Evolutionary conservation across 2,113 vertebrate species (phyloP), one percentile per base, ranked within the genome.

Genomic region (Rhabdomys dilectus): DNA sequence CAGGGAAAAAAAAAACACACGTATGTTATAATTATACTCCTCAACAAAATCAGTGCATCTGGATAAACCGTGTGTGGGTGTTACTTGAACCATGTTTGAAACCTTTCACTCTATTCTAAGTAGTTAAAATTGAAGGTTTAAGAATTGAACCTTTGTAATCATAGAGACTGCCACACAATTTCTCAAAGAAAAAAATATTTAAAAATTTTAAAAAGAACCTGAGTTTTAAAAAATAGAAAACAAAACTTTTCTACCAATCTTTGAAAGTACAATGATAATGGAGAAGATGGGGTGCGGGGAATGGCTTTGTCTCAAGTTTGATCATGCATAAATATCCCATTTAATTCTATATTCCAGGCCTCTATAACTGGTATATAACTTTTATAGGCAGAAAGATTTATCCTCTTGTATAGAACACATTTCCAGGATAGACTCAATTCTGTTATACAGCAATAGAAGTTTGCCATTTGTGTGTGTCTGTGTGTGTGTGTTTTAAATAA

Each of bases 371-470:
- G 70, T 87, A 15, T 78, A 16, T n/a, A 66, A 76, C 51, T 64
- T 80, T 76, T 88, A 93, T 82, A 56, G 82, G 94, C 36, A 51
- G 86, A 96, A 89, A 77, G 17, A 0, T 96, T 91, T 72, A 87
- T 56, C 17, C 12, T 39, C 12, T 4, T 31, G 34, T 60, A 21
- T 94, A 80, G 15, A 88, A 19, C 48, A 91, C 88, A 91, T 11
- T 16, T 64, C 86, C 3, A 91, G 22, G 17, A 84, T 66, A 84
- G 39, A 12, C 53, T 51, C 2, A 42, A 26, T 19, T 19, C 88
- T 60, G 70, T 39, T 91, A 68, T 53, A 21, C 13, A 80, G 45
- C 34, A 95, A 70, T 3, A 53, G 36, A 48, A 81, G 15, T n/a
- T 93, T 89, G n/a, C 15, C 72, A 22, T 66, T 45, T 53, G 56